A percentile compares a stretch with the other conserved stretches of the same genome.
phyloP scores from a whole-genome alignment of 1,140 invertebrate genomes.

The Macrocentrus cingulum region DNA sequence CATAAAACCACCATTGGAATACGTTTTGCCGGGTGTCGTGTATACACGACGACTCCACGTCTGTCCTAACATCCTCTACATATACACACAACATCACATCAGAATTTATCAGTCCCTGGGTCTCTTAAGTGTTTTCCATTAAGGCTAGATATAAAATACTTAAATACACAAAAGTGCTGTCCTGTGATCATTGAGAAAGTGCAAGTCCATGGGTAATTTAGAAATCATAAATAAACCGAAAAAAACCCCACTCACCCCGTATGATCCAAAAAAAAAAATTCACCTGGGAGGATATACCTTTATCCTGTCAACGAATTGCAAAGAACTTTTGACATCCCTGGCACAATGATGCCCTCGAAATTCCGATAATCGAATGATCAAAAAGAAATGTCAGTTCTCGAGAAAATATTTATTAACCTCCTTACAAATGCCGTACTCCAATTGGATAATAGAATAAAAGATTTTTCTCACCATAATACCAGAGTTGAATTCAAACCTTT shows the following conservation, averaged over 20 bases:
- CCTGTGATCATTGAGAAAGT: not conserved
- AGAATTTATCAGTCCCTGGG: constrained; percentile 20
- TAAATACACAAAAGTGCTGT: too few species aligned
- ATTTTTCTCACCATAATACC: not conserved
- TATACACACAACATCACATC: not conserved
- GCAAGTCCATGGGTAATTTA: constrained; percentile 18
- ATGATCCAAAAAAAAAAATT: constrained; percentile 6
- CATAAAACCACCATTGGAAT: constrained; percentile 41
- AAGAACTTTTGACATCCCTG: too few species aligned
- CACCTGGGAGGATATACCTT: too few species aligned
- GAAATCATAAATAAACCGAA: constrained; percentile 12
- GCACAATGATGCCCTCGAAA: too few species aligned
- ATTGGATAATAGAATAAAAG: not conserved
- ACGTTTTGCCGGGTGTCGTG: constrained; percentile 21
- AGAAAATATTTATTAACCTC: too few species aligned
- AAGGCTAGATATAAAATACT: constrained; percentile 33
- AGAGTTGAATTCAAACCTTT: too few species aligned
- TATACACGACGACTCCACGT: constrained; percentile 3
- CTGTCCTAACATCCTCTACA: too few species aligned
- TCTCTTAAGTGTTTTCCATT: constrained; percentile 29
- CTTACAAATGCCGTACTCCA: too few species aligned
- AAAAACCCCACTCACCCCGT: constrained; percentile 1
- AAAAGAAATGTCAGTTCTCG: too few species aligned
- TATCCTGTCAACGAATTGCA: too few species aligned
- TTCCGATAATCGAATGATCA: too few species aligned